These are phyloP conservation scores for Chionodraco myersi DNA, from an alignment of 2,113 vertebrate genomes.

Conservation along the genomic window DNA sequence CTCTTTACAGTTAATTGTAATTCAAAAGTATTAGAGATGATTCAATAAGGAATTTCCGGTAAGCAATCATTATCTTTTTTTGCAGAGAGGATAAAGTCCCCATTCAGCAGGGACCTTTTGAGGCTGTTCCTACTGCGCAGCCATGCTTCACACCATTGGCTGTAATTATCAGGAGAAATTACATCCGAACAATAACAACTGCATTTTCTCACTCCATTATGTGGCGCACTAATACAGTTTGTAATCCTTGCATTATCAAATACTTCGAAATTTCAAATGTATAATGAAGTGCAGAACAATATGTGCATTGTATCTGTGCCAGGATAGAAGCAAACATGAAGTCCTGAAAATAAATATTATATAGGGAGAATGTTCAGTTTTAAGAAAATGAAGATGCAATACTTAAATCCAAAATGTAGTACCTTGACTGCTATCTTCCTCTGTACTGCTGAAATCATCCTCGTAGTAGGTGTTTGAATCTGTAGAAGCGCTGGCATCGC, in stretches of 20 bases:
- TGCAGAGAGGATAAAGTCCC: no score
- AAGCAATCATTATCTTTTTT: neutral
- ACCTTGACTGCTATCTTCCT: constrained; percentile 99
- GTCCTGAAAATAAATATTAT: neutral
- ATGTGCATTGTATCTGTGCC: neutral
- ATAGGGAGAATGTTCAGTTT: neutral
- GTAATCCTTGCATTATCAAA: neutral
- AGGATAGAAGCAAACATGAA: neutral
- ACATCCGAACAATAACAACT: no score
- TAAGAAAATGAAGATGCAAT: neutral
- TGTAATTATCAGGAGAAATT: no score
- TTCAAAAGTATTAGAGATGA: neutral
- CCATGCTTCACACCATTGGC: no score
- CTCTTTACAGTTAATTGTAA: neutral
- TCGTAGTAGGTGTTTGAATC: constrained; percentile 99
- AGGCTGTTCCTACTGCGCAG: no score
- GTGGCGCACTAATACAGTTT: neutral
- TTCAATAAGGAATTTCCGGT: neutral
- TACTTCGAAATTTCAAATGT: no score
- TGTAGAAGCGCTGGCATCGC: constrained; percentile 96
- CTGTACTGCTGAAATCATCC: constrained; percentile 98
- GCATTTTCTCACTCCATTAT: no score
- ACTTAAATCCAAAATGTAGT: constrained; percentile 40
- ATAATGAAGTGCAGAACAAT: constrained; percentile 8
- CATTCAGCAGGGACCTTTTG: no score